Base-by-base conservation (phyloP, 2,888 invertebrate species). In the Sesamia inferens region DNA sequence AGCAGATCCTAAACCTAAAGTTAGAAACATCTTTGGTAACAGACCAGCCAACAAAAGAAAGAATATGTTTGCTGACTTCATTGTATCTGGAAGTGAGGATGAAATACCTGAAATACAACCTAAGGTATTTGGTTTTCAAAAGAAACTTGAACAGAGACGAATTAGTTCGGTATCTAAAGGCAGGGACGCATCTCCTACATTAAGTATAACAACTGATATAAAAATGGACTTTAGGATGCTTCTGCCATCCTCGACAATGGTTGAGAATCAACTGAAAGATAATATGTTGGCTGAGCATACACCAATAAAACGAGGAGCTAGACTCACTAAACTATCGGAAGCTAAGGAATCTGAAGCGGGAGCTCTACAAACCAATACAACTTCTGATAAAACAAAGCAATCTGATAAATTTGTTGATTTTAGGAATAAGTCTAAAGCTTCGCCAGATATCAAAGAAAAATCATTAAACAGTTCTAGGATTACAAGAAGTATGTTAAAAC, bases 181-280 rank as follows among this genome's bases (percentile, higher is more conserved):
- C 6, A 85, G 90, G 65, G 90, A 91, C 44, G 80, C 82, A 47
- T 94, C 94, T 2, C 91, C 86, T 3, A 84, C 90, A 2, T 92
- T 93, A 8, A 94, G 92, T 84, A 80, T 92, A 24, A 91, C 92
- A 64, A 91, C 90, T 65, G 95, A 95, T 76, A 89, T 93, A 69
- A 95, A 96, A 89, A 89, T 95, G 83, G 95, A 95, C 76, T 94
- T 94, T 55, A 95, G 95, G 94, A 92, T 89, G 69, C 88, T 91
- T 19, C 79, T 96, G 13, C 95, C 96, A 44, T 96, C 96, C 39
- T 96, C 96, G 11, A 96, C 96, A 54, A 93, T 96, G 94, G 90
- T 96, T 70, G 96, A 93, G 47, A 89, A 92, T 73, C 92, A 94
- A 78, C 74, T 92, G 10, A 90, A 94, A 84, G 88, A 88, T 13